Conservation (phyloP, 2,888 invertebrate species). For the Limenitis camilla region DNA sequence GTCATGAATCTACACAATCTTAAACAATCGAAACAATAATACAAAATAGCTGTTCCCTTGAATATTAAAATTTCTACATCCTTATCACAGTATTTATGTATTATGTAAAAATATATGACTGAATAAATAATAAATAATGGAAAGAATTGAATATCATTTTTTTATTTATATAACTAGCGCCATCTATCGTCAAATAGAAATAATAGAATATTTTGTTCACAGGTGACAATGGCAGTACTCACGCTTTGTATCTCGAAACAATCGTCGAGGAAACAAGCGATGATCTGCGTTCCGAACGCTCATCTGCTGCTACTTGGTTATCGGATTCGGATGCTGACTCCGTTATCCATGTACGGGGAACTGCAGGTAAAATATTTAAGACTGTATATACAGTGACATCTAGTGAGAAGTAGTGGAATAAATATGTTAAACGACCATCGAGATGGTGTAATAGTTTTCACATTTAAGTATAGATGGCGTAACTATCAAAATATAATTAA, state of each 20-base stretch:
- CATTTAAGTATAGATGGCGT: conserved; percentile 22
- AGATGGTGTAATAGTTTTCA: too few relatives aligned
- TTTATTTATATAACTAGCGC: too few relatives aligned
- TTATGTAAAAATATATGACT: too few relatives aligned
- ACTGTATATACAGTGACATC: conserved; percentile 40
- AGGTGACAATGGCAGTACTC: conserved; percentile 69
- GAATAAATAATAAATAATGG: too few relatives aligned
- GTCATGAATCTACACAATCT: too few relatives aligned
- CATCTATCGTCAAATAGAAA: conserved; percentile 34
- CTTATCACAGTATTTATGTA: too few relatives aligned
- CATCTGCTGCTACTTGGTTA: conserved; percentile 76
- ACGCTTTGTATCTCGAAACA: conserved; percentile 85
- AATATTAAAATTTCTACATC: too few relatives aligned
- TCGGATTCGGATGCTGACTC: conserved; percentile 88
- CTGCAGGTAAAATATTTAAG: conserved; percentile 39
- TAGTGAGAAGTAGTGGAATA: conserved; percentile 34
- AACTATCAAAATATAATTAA: background rate
- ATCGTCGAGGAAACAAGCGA: conserved; percentile 93
- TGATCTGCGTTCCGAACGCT: conserved; percentile 84
- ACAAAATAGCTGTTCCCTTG: too few relatives aligned
- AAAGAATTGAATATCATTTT: too few relatives aligned
- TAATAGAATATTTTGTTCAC: conserved; percentile 29
- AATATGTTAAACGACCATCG: background rate
- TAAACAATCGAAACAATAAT: too few relatives aligned
- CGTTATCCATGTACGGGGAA: conserved; percentile 80